Percentiles rank a stretch among this genome's conserved stretches.
Conservation (phyloP, 2,888 invertebrate species). For the Desoria tigrina region DNA sequence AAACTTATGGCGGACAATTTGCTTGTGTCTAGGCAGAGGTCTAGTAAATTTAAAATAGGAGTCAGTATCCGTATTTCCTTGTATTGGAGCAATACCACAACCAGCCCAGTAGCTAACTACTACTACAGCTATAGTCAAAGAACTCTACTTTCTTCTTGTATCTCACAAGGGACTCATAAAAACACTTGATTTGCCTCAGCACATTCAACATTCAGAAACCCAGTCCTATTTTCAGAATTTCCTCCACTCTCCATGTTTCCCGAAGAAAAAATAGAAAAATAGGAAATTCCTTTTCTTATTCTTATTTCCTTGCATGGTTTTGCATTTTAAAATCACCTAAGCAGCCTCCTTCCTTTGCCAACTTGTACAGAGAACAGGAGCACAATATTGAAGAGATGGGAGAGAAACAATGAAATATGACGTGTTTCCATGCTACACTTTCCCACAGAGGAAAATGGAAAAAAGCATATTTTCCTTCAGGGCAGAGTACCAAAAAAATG, state of each 20-base stretch:
- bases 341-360: not conserved
- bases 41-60: too few species aligned
- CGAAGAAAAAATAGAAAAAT: not conserved
- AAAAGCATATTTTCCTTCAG: too few species aligned
- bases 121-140: too few species aligned
- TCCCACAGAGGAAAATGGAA: too few species aligned
- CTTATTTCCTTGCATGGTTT: conserved; percentile 8
- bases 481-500: too few species aligned
- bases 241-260: not conserved
- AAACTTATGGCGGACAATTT: conserved; percentile 54
- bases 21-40: conserved; percentile 34
- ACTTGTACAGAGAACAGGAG: too few species aligned
- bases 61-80: conserved; percentile 24
- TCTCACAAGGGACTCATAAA: conserved; percentile 53
- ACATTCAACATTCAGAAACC: conserved; percentile 31
- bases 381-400: too few species aligned
- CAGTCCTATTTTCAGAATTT: not conserved
- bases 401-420: too few species aligned
- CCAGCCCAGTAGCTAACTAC: too few species aligned
- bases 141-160: too few species aligned
- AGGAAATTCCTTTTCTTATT: not conserved
- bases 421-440: too few species aligned
- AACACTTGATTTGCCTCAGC: conserved; percentile 54
- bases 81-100: too few species aligned
- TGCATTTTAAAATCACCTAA: conserved; percentile 5